Evolutionary conservation across 2,888 invertebrate species (phyloP), one percentile per base, ranked within the genome.

Genomic region (Plagodis dolabraria): DNA sequence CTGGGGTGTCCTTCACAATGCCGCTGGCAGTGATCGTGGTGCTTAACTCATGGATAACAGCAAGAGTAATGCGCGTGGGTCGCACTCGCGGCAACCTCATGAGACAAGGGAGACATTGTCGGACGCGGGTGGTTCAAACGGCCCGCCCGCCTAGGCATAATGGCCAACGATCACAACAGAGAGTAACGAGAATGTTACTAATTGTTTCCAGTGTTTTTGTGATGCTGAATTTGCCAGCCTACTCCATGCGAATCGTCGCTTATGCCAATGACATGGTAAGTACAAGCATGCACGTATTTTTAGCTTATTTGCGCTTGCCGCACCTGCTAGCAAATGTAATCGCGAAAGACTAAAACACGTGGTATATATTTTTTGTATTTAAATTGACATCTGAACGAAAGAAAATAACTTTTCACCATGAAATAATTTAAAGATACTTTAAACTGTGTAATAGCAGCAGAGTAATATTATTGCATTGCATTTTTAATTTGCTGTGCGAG

Each of bases 161-260:
- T 40, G 33, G 33, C 36, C 57, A 12, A 12, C 90, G 90, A 49
- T 93, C 95, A 0, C 96, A 96, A 77, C 93, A 94, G 33, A 95
- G 95, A 75, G 94, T 97, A 64, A 97, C 97, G 42, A 95, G 96
- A 77, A 97, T 97, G 96, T 89, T 98, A 57, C 93, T 98, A 34
- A 92, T 97, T 53, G 96, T 97, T 0, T 97, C 97, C 2, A 94
- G 95, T 0, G 96, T 96, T 0, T 97, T 96, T 82, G 94, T 97
- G 8, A 90, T 95, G 47, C 93, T 97, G 53, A 97, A 97, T 85
- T 80, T 97, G 58, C 97, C 97, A 0, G 95, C 96, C 36, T 96
- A 96, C 84, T 93, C 95, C 52, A 93, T 96, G 86, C 90, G 97
- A 58, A 87, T 96, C 35, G 84, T 94, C 69, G 94, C 94, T 11